Percentiles rank a stretch among this genome's conserved stretches.
phyloP scores from a whole-genome alignment of 2,113 vertebrate genomes.

The Anser brachyrhynchus region DNA sequence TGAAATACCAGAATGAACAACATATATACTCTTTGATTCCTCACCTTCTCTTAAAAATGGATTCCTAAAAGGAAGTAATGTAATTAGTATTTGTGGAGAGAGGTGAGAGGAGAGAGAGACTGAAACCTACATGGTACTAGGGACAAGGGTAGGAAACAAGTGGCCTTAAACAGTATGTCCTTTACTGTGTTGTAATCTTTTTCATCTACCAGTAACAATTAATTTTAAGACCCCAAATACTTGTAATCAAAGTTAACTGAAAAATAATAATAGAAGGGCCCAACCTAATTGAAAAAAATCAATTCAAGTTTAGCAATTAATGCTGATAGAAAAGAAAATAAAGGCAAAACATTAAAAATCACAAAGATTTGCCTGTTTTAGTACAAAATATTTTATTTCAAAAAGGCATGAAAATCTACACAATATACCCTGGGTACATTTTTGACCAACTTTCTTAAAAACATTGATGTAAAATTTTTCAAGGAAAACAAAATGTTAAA shows the following conservation, averaged over 20 bases:
- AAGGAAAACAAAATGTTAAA: neutral
- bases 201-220: neutral
- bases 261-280: neutral
- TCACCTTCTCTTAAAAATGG: neutral
- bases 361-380: neutral
- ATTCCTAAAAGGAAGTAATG: neutral
- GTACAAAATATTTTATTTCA: neutral
- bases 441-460: neutral
- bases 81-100: neutral
- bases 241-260: neutral
- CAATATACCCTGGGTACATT: neutral
- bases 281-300: neutral
- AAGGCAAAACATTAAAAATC: neutral
- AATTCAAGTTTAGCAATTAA: neutral
- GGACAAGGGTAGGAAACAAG: neutral
- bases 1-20: neutral
- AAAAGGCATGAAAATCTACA: neutral
- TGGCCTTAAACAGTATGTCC: neutral
- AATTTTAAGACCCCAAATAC: neutral
- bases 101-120: neutral
- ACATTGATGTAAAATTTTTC: rapidly evolving
- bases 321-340: neutral
- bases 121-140: neutral
- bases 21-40: neutral
- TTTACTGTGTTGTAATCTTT: neutral